Base-by-base conservation (phyloP, 2,113 vertebrate species). In the Hyla sarda region DNA sequence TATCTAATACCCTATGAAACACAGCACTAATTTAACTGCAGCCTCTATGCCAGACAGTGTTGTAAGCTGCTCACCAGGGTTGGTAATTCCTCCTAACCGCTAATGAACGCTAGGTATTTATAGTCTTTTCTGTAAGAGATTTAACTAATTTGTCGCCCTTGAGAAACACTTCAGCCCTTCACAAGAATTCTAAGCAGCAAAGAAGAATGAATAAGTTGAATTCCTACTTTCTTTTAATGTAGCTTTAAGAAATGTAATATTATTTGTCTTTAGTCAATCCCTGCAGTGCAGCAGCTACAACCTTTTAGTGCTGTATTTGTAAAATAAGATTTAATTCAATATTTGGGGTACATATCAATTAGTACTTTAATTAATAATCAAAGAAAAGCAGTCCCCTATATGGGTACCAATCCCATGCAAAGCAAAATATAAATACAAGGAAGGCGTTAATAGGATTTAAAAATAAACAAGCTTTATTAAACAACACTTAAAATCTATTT, bases 1-100 rank as follows among this genome's bases (percentile, higher is more conserved):
- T 65, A 82, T 14, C 34, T 65, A 81, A 81, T 45, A 62, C 48
- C 37, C 41, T 48, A 67, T 82, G 47, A 82, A 82, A 82, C 58
- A 13, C 48, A 81, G 9, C 41, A 82, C 60, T 82, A 82, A 30
- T 48, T 48, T 25, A 82, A 32, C 58, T 48, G 17, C 79, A 82
- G 21, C 65, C 25, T 67, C 25, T 41, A 47, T 65, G 79, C 34
- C 56, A 82, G 65, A 48, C 28, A 48, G 32, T 41, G 32, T 30
- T 67, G 60, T 65, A 41, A 17, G 25, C 23, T 58, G 67, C 48
- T 47, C 16, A 67, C 19, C 62, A 45, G 48, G 37, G 25, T 37
- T 30, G 45, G 37, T 67, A 82, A 65, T 67, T 37, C 79, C 25
- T 14, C 23, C 60, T 60, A 79, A 82, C 37, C 25, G 9, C 58